Evolutionary conservation across 2,113 vertebrate species (phyloP).

Genomic region (Gymnogyps californianus): DNA sequence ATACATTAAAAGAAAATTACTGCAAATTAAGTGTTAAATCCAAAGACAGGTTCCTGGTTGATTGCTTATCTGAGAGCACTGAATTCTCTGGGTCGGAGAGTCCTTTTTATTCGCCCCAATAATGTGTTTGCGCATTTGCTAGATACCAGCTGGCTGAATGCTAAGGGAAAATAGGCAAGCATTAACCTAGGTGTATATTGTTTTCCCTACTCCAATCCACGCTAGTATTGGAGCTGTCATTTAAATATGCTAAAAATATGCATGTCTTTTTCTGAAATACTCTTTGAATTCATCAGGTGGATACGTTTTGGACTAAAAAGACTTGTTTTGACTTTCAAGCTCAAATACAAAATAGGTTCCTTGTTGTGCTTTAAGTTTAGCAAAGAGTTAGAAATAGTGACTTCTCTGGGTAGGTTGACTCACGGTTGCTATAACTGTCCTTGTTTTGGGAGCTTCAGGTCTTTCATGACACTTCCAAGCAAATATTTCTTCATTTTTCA

Average conservation of each 20-base stretch:
- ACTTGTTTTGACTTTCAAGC: conserved; percentile 8
- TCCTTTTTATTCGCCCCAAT: background rate
- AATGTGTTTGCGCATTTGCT: background rate
- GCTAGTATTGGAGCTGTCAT: background rate
- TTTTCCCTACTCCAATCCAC: background rate
- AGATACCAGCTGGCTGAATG: background rate
- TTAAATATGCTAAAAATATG: background rate
- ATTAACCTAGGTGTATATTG: background rate
- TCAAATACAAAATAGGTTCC: background rate
- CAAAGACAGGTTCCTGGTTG: background rate
- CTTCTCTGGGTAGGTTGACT: background rate
- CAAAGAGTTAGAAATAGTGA: background rate
- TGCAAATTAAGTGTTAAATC: background rate
- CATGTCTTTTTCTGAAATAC: background rate
- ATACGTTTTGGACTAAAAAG: background rate
- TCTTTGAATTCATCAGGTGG: background rate
- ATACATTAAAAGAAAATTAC: background rate
- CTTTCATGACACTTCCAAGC: background rate
- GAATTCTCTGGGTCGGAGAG: background rate
- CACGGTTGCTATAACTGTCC: background rate
- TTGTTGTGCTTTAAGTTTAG: background rate
- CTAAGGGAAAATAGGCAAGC: background rate
- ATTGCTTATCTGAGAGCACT: background rate
- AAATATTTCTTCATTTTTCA: background rate
- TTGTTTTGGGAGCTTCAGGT: background rate